A percentile compares a stretch with the other conserved stretches of the same genome.
Conservation (phyloP, 2,113 vertebrate species). For the Ctenodactylus gundi region DNA sequence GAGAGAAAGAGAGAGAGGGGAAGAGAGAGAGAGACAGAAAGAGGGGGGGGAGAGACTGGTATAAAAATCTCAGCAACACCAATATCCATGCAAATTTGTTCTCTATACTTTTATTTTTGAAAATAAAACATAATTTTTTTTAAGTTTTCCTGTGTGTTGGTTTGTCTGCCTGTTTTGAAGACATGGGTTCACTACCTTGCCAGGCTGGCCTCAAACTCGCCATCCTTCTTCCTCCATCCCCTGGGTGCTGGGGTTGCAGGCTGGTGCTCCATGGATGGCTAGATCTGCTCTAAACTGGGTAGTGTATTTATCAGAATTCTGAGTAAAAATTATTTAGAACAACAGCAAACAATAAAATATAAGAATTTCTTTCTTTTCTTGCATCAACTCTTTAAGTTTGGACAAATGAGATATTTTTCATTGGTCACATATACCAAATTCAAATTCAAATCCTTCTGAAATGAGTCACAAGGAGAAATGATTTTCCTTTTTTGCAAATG, state of each 20-base stretch:
- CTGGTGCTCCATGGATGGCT: too few species aligned
- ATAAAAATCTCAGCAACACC: background rate
- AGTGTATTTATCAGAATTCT: too few species aligned
- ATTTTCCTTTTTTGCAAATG: background rate
- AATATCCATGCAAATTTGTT: background rate
- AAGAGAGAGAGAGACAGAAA: background rate
- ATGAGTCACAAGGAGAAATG: background rate
- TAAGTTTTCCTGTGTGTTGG: background rate
- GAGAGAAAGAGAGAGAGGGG: background rate
- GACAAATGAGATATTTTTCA: background rate
- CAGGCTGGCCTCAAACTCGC: background rate
- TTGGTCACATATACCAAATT: background rate
- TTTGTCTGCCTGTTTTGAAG: background rate
- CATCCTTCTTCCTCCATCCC: background rate
- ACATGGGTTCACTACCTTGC: background rate
- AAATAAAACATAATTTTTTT: background rate
- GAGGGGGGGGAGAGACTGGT: background rate
- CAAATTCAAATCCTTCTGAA: background rate
- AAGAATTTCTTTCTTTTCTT: background rate
- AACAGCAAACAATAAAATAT: rapidly evolving
- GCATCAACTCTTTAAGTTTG: background rate
- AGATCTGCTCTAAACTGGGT: too few species aligned
- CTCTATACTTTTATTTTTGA: background rate
- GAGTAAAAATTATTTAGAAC: too few species aligned
- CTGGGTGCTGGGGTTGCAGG: background rate